Evolutionary conservation across 2,797 vertebrate genomes (phyloP).

Genomic region (Arctocebus calabarensis): DNA sequence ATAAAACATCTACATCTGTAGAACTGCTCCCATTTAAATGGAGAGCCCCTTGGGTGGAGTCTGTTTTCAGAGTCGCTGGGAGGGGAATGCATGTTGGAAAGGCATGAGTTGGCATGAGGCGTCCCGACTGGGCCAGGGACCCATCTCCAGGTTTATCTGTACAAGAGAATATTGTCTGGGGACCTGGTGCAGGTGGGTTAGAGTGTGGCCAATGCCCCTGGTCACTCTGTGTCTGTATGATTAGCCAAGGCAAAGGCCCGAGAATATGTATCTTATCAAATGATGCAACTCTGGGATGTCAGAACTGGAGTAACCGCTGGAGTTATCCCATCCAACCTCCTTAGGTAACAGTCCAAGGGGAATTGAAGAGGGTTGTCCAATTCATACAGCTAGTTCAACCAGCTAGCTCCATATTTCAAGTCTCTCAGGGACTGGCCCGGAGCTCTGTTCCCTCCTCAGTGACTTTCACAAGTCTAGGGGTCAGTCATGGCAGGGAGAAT

Average conservation of each 20-base stretch:
- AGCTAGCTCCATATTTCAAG: neutral
- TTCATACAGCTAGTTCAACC: neutral
- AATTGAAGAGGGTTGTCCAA: neutral
- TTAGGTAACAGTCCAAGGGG: neutral
- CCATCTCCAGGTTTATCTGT: neutral
- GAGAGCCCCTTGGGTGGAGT: accelerated
- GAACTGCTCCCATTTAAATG: neutral
- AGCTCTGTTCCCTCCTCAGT: neutral
- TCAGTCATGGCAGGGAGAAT: neutral
- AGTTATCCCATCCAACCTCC: neutral
- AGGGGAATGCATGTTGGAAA: neutral
- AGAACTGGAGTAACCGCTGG: neutral
- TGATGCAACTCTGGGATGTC: neutral
- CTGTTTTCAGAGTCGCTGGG: neutral
- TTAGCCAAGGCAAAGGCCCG: neutral
- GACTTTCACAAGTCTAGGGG: neutral
- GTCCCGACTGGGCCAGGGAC: neutral
- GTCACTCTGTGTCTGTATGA: neutral
- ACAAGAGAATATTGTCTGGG: neutral
- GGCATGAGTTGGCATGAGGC: neutral
- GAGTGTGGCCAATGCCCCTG: neutral
- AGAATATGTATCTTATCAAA: neutral
- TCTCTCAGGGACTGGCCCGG: neutral
- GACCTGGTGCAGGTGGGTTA: accelerated
- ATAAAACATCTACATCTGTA: neutral